Evolutionary conservation across 2,113 vertebrate species (phyloP).

Genomic region (Gracilinanus agilis): DNA sequence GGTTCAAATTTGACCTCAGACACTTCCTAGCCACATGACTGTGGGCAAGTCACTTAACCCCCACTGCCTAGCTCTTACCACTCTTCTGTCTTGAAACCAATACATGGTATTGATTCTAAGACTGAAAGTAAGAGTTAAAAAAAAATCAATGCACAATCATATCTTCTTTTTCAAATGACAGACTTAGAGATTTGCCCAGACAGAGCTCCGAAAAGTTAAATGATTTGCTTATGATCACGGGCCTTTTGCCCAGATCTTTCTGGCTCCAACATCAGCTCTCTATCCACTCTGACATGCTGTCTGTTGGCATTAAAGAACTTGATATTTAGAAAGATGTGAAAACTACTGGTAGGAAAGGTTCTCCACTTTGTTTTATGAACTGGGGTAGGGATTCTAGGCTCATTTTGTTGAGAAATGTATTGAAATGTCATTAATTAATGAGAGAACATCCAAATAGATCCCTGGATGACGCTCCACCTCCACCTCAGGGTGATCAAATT

Average conservation of each 20-base stretch:
- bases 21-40: too few species aligned
- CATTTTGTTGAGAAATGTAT: background rate
- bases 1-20: too few species aligned
- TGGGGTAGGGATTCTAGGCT: background rate
- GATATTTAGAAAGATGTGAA: background rate
- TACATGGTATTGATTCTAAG: too few species aligned
- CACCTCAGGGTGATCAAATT: background rate
- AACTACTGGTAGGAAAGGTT: background rate
- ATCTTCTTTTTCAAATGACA: background rate
- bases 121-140: too few species aligned
- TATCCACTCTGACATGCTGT: background rate
- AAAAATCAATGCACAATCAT: background rate
- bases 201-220: background rate
- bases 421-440: background rate
- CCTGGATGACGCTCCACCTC: background rate
- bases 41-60: too few species aligned
- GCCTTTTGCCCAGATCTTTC: background rate
- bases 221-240: background rate
- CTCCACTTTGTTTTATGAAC: background rate
- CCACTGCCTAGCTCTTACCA: too few species aligned
- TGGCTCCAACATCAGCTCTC: background rate
- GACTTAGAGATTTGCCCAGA: background rate
- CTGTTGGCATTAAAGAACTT: background rate
- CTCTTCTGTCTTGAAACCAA: too few species aligned
- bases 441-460: too few species aligned